Conservation (phyloP, 2,888 invertebrate species). For the Agonopterix subpropinquella region DNA sequence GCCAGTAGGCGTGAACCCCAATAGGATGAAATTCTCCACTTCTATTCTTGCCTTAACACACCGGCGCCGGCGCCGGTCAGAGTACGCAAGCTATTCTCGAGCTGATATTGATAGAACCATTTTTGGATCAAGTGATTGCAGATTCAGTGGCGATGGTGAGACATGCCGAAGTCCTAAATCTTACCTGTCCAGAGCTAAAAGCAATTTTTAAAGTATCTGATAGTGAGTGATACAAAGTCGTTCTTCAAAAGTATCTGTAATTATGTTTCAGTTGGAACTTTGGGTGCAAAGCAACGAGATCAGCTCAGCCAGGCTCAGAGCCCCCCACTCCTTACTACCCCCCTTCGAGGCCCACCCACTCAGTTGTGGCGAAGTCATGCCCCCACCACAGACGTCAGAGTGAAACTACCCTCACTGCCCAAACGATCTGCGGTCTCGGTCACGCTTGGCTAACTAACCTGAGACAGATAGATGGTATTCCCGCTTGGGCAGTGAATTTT, state of each 20-base stretch:
- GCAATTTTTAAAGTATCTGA: too few species aligned
- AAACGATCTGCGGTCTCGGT: constrained; percentile 35
- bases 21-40: too few species aligned
- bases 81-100: too few species aligned
- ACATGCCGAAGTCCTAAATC: too few species aligned
- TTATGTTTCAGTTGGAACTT: constrained; percentile 53
- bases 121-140: too few species aligned
- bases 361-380: constrained; percentile 53
- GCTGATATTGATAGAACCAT: too few species aligned
- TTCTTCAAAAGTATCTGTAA: not conserved
- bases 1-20: too few species aligned
- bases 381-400: constrained; percentile 36
- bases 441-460: constrained; percentile 15
- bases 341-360: constrained; percentile 31
- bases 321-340: constrained; percentile 25
- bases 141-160: too few species aligned
- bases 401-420: constrained; percentile 48
- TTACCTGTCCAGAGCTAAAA: too few species aligned
- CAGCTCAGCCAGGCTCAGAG: constrained; percentile 62
- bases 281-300: constrained; percentile 72
- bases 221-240: too few species aligned
- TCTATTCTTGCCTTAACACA: too few species aligned
- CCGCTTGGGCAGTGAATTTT: constrained; percentile 34
- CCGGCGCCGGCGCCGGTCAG: too few species aligned
- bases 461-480: constrained; percentile 24